Evolutionary conservation across 1,140 invertebrate genomes (phyloP).

Genomic region (Penaeus chinensis): DNA sequence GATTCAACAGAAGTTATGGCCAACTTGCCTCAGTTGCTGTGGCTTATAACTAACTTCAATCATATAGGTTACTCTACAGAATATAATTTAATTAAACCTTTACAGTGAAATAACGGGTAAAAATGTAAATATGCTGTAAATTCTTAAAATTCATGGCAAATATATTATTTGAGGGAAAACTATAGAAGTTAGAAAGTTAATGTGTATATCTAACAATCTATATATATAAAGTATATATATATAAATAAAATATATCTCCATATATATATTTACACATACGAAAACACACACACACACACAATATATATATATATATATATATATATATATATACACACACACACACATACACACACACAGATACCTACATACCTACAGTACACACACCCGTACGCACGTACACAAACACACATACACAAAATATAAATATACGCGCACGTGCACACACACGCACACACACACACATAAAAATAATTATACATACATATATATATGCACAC

Average conservation of each 20-base stretch:
- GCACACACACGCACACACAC: background rate
- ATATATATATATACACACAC: background rate
- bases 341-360: background rate
- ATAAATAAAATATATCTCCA: background rate
- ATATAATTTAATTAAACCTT: too few relatives aligned
- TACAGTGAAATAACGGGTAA: too few relatives aligned
- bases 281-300: background rate
- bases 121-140: too few relatives aligned
- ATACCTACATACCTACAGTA: background rate
- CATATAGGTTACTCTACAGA: too few relatives aligned
- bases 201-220: too few relatives aligned
- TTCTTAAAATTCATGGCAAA: too few relatives aligned
- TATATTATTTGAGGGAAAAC: too few relatives aligned
- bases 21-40: too few relatives aligned
- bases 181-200: background rate
- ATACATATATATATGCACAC: slow-evolving; percentile 9
- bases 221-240: too few relatives aligned
- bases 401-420: background rate
- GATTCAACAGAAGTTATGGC: too few relatives aligned
- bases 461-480: background rate
- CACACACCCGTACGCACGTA: background rate
- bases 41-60: too few relatives aligned
- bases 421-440: background rate
- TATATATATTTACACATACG: background rate
- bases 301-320: background rate